These are phyloP conservation scores for Urosaurus nigricauda DNA, from an alignment of 2,797 vertebrate genomes.

Conservation along the genomic window DNA sequence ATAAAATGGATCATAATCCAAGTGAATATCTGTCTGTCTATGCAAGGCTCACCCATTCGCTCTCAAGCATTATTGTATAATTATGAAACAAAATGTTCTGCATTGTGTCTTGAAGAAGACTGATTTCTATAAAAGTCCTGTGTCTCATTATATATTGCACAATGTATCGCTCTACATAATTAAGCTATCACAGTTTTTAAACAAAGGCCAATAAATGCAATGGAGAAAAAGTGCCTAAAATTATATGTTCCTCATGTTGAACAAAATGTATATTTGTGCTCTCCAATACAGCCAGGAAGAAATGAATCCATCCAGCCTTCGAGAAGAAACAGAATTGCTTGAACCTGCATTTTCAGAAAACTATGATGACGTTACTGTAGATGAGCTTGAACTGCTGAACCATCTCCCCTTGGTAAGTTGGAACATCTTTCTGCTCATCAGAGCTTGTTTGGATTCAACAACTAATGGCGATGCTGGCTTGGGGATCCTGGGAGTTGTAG, in stretches of 20 bases:
- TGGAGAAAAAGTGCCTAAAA: not conserved
- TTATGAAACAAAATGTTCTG: slow-evolving; percentile 18
- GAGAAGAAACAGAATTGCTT: slow-evolving; percentile 84
- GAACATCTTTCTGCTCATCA: slow-evolving; percentile 13
- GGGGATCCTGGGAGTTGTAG: no score
- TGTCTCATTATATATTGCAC: not conserved
- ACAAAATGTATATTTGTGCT: slow-evolving; percentile 47
- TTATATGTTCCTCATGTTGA: slow-evolving; percentile 13
- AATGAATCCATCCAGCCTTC: slow-evolving; percentile 79
- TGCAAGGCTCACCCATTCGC: slow-evolving; percentile 2
- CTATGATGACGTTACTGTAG: slow-evolving; percentile 85
- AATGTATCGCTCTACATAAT: slow-evolving; percentile 7
- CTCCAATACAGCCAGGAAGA: slow-evolving; percentile 84
- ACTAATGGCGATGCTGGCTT: no score
- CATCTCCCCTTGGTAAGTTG: slow-evolving; percentile 86
- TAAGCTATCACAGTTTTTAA: not conserved
- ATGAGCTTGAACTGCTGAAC: slow-evolving; percentile 85
- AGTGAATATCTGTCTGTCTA: not conserved
- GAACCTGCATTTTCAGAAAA: slow-evolving; percentile 88
- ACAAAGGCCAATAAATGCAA: not conserved
- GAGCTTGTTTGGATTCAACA: no score
- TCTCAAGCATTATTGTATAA: not conserved
- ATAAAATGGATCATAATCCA: slow-evolving; percentile 27
- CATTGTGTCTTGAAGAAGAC: slow-evolving; percentile 32
- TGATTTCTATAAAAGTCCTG: not conserved